A percentile compares a stretch with the other conserved stretches of the same genome.
These are phyloP conservation scores for Hemitrygon akajei DNA, from an alignment of 2,797 vertebrate genomes.

Conservation along the genomic window DNA sequence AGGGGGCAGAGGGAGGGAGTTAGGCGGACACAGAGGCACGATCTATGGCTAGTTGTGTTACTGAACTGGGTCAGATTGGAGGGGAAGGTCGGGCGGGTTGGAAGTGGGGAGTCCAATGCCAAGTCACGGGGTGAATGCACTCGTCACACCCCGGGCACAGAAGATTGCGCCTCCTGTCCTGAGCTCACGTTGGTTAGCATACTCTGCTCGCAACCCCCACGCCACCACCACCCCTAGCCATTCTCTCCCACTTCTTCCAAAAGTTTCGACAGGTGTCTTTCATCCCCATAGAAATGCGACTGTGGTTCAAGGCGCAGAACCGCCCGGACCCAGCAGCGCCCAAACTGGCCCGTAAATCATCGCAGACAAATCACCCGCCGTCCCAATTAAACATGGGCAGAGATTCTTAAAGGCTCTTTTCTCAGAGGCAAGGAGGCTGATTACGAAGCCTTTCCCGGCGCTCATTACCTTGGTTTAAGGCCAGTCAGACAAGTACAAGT, in stretches of 20 bases:
- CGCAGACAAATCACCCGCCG: conserved; percentile 15
- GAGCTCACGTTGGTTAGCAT: not conserved
- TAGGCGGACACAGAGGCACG: not conserved
- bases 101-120: not conserved
- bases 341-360: not conserved
- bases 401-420: conserved; percentile 44
- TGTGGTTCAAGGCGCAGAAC: conserved; percentile 47
- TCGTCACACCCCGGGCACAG: not conserved
- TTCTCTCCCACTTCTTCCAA: not conserved
- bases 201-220: not conserved
- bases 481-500: not conserved
- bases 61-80: not conserved
- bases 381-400: conserved; percentile 43
- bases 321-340: conserved; percentile 44
- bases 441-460: not conserved
- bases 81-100: not conserved
- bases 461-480: not conserved
- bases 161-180: too few species aligned
- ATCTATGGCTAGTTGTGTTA: not conserved
- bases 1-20: not conserved
- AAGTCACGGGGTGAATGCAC: too few species aligned
- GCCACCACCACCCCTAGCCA: conserved; percentile 6
- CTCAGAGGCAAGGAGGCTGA: not conserved
- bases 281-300: conserved; percentile 46
- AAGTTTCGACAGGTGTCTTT: conserved; percentile 63